Percentiles rank a stretch among this genome's conserved stretches.
Evolutionary conservation across 53 echinoderm and acorn worm species (phyloP).

Genomic region (Arbacia lixula): DNA sequence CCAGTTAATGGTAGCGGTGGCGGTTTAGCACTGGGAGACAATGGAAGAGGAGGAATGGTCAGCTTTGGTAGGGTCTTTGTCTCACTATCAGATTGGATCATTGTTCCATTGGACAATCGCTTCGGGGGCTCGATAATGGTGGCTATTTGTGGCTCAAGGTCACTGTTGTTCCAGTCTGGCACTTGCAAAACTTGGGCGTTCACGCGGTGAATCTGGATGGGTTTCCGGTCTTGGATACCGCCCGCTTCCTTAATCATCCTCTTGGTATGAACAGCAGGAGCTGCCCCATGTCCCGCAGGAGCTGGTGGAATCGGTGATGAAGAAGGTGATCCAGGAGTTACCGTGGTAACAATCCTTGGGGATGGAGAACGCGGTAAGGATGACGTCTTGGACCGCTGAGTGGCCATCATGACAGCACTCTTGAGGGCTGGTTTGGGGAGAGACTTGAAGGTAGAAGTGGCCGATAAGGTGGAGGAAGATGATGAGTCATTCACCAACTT

Average conservation of each 20-base stretch:
- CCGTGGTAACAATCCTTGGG: conserved; percentile 40
- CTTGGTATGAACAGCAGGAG: conserved; percentile 55
- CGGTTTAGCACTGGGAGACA: conserved; percentile 47
- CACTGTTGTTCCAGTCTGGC: conserved; percentile 33
- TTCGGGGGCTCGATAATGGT: conserved; percentile 48
- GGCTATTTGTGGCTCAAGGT: conserved; percentile 35
- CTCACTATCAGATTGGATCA: conserved; percentile 42
- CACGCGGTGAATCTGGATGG: conserved; percentile 58
- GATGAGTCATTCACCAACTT: not conserved
- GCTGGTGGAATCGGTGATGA: conserved; percentile 57
- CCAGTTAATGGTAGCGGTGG: conserved; percentile 49
- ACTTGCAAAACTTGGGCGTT: conserved; percentile 59
- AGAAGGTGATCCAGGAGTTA: conserved; percentile 50
- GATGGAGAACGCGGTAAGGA: conserved; percentile 37
- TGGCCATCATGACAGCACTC: conserved; percentile 10
- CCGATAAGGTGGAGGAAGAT: not conserved
- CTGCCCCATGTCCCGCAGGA: conserved; percentile 72
- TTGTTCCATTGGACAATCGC: conserved; percentile 44
- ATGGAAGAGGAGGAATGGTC: conserved; percentile 47
- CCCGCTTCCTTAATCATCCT: conserved; percentile 44
- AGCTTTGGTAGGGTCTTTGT: conserved; percentile 42
- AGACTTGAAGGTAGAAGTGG: not conserved
- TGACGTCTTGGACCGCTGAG: not conserved
- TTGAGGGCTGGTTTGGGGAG: conserved; percentile 41
- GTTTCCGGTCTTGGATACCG: conserved; percentile 54